Evolutionary conservation across 2,113 vertebrate genomes (phyloP), one percentile per base, ranked within the genome.

Genomic region (Eclectus roratus): DNA sequence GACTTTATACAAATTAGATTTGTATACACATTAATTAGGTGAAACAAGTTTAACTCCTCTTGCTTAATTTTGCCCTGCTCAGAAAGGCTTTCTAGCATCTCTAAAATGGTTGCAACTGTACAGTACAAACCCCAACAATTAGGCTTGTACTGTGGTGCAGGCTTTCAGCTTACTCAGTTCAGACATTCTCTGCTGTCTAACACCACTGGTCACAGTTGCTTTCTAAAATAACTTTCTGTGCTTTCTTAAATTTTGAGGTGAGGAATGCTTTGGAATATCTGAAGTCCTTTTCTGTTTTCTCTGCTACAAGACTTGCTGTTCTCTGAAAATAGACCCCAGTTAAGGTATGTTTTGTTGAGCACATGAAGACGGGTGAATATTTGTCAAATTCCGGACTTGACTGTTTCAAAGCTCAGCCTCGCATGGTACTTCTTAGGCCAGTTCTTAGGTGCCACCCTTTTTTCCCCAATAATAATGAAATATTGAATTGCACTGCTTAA

Each of bases 401-500:
- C 20, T 39, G 3, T 63, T 81, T 63, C 33, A 50, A 72, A 85
- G 52, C 17, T 18, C 33, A 68, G 46, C 6, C 3, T 63, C 0
- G 1, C 6, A 1, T 18, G 24, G 17, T 23, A 24, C 15, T 85
- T 85, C 21, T 39, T 29, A 46, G 13, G 18, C 12, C 23, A 56
- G 13, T 64, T 65, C 19, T 86, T 61, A 28, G 3, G 6, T 29
- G 11, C 2, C 12, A 35, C 17, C 7, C 16, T 19, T 43, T 4
- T 5, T 1, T 0, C 0, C 5, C 2, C 7, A 41, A 0, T 56
- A 47, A 46, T 55, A 64, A 71, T 5, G 17, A 76, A 85, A 19
- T 41, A n/a, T 4, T 53, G 82, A 85, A 21, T 72, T 50, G 17
- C 6, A 21, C 7, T 73, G 52, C 43, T 60, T 50, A 17, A 49